Percentiles rank a stretch among this genome's conserved stretches.
Evolutionary conservation across 2,113 vertebrate genomes (phyloP).

Genomic region (Oreochromis niloticus): DNA sequence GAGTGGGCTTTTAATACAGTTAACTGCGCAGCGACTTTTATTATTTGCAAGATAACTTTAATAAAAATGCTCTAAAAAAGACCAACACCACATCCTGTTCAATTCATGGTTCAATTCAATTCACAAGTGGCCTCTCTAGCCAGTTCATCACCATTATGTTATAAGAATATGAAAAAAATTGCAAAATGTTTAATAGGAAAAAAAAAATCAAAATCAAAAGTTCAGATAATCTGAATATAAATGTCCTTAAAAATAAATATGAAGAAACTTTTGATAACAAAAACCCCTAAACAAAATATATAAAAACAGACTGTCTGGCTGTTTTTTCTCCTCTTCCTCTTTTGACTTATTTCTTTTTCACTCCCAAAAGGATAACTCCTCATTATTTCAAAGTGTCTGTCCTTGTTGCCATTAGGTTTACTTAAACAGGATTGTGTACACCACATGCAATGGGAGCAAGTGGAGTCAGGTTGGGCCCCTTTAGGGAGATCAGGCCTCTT

Average conservation of each 20-base stretch:
- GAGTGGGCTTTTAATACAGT: background rate
- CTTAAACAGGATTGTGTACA: background rate
- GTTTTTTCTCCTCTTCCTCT: background rate
- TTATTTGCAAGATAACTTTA: background rate
- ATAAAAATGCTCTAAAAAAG: background rate
- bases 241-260: background rate
- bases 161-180: background rate
- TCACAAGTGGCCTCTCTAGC: background rate
- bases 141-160: background rate
- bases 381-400: background rate
- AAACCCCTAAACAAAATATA: no score
- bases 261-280: background rate
- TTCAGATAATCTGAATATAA: background rate
- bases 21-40: background rate
- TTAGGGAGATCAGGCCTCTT: background rate
- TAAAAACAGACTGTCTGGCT: background rate
- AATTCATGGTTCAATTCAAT: background rate
- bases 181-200: background rate
- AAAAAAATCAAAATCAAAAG: background rate
- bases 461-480: background rate
- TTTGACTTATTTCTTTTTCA: background rate
- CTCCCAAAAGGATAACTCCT: background rate
- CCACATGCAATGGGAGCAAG: background rate
- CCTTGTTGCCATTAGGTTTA: background rate
- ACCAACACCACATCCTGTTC: background rate